Conservation (phyloP, 1,140 invertebrate genomes). For the Pseudomyrmex dendroicus region DNA sequence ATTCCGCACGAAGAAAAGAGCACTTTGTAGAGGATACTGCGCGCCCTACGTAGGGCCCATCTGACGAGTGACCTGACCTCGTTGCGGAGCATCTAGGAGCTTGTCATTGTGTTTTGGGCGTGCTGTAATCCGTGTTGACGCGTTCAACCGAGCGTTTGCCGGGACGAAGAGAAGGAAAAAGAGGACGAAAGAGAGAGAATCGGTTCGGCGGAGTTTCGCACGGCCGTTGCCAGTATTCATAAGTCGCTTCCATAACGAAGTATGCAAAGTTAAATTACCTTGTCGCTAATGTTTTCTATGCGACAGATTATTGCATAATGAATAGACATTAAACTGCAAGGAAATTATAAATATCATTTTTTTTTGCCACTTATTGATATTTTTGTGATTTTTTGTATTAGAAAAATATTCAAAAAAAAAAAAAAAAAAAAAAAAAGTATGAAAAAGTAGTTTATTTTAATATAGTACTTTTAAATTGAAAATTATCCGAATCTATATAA, state of each 20-base stretch:
- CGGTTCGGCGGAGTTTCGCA: conserved; percentile 33
- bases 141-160: conserved; percentile 47
- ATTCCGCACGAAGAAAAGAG: conserved; percentile 42
- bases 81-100: conserved; percentile 36
- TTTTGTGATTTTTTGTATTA: too few species aligned
- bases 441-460: neutral
- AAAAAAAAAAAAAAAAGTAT: neutral
- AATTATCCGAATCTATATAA: neutral
- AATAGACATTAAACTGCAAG: too few species aligned
- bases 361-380: too few species aligned
- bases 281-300: conserved; percentile 3
- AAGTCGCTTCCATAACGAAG: conserved; percentile 38
- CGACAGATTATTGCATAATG: neutral
- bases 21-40: conserved; percentile 58
- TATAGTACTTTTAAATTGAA: neutral
- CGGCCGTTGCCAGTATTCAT: conserved; percentile 46
- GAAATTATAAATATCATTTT: too few species aligned
- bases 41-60: conserved; percentile 47
- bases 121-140: conserved; percentile 63
- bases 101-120: conserved; percentile 71
- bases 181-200: conserved; percentile 59
- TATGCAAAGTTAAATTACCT: conserved; percentile 17
- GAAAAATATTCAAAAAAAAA: neutral
- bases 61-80: conserved; percentile 54
- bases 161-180: conserved; percentile 67